Base-by-base conservation (phyloP, 2,888 invertebrate genomes). In the Bombylius discolor region DNA sequence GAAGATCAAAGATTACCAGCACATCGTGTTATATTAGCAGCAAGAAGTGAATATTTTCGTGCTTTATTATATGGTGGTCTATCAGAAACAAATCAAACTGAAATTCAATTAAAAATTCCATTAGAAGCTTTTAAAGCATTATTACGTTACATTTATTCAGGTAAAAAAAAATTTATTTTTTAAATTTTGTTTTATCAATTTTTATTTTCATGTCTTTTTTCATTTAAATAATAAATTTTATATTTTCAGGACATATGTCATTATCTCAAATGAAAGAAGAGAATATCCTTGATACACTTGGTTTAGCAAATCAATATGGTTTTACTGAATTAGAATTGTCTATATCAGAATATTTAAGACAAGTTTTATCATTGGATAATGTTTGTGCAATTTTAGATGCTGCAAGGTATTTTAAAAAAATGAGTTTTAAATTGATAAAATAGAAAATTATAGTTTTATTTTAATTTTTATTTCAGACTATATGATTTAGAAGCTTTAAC, bases 301-400 rank as follows among this genome's bases (percentile, higher is more conserved):
- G 94, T 6, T 78, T 99, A 70, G 91, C 96, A 44, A 94, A 99
- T 77, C 89, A 95, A 71, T 99, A 95, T 77, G 95, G 95, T 58
- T 96, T 99, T 76, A 82, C 80, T 58, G 91, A 94, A 71, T 74
- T 99, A 62, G 96, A 98, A 78, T 77, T 83, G 0, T 85, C 95
- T 36, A 89, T 99, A 63, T 95, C 95, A 0, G 92, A 96, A 66
- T 95, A 95, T 74, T 77, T 99, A 63, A 83, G 89, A 61, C 89
- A 92, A 69, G 85, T 91, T 66, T 78, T 99, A 56, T 88, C 87
- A 53, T 79, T 90, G 53, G 80, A 84, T 65, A 99, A 97, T 75
- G 92, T 96, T 0, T 97, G 96, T 74, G 81, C 89, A n/a, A 90
- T 99, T 64, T 84, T 94, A 64, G 96, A 97, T 70, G 89, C 94